Evolutionary conservation across 2,888 invertebrate genomes (phyloP), one percentile per base, ranked within the genome.

Genomic region (Amphipyra berbera): DNA sequence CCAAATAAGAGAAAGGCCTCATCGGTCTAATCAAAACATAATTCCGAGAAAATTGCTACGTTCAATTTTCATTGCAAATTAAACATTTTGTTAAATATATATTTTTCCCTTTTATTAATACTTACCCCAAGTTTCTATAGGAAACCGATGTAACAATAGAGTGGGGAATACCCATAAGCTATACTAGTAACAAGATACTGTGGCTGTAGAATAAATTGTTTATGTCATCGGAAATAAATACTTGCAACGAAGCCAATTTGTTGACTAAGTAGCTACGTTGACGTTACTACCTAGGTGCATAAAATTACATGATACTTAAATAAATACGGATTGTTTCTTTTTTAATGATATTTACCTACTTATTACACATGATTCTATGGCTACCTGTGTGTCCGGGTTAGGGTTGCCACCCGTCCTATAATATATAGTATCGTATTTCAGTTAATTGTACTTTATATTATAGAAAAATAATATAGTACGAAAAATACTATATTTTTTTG

Each of bases 171-270:
- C 14, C 42, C 15, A 9, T 6, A n/a, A n/a, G n/a, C n/a, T n/a
- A 42, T 15, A 14, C 13, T 14, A 50, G 12, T 0, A 15, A 15
- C 47, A 44, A 46, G 10, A 15, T 3, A 50, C 10, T 27, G 13
- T 37, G 21, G 30, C n/a, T 40, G 14, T 53, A 42, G 8, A 46
- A 30, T 21, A n/a, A 50, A 59, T 66, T 35, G 35, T 49, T 41
- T 14, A 50, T 50, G 54, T 50, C 67, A 55, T 73, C n/a, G 40
- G 38, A 69, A 73, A 54, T 69, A 55, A 73, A 68, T 68, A 42
- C 14, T 65, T 44, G 45, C 27, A 27, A 15, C 33, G 35, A 47
- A 42, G 73, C 45, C 53, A 69, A 52, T 59, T 45, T 54, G 45
- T 45, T 50, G 33, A 27, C 15, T 40, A 48, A 46, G 46, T 52